These are phyloP conservation scores for Chaetorhynchus papuensis DNA, from an alignment of 2,113 vertebrate genomes.

Conservation along the genomic window DNA sequence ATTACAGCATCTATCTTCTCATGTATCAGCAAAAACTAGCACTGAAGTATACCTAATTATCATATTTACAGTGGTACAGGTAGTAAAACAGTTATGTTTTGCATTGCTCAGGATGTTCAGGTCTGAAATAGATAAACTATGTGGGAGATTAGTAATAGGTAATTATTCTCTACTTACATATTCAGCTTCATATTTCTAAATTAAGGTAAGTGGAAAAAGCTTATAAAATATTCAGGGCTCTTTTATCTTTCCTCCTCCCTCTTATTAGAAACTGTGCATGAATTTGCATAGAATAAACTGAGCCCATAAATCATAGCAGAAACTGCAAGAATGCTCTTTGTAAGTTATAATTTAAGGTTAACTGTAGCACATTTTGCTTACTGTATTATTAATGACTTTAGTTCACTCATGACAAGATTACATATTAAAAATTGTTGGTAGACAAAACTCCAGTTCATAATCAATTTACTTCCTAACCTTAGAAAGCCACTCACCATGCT, in stretches of 20 bases:
- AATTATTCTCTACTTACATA: slow-evolving; percentile 86
- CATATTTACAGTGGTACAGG: slow-evolving; percentile 78
- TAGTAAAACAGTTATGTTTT: slow-evolving; percentile 79
- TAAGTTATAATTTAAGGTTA: slow-evolving; percentile 88
- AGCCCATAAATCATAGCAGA: slow-evolving; percentile 82
- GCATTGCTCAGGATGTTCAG: slow-evolving; percentile 77
- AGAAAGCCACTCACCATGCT: slow-evolving; percentile 54
- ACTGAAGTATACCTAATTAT: slow-evolving; percentile 76
- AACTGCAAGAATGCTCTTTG: slow-evolving; percentile 80
- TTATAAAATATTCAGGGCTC: slow-evolving; percentile 85
- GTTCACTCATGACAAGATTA: slow-evolving; percentile 79
- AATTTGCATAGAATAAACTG: slow-evolving; percentile 87
- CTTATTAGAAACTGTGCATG: slow-evolving; percentile 83
- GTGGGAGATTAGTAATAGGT: slow-evolving; percentile 83
- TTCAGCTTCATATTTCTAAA: slow-evolving; percentile 88
- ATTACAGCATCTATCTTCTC: slow-evolving; percentile 75
- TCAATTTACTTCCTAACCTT: slow-evolving; percentile 73
- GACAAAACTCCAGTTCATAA: slow-evolving; percentile 76
- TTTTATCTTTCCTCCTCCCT: slow-evolving; percentile 85
- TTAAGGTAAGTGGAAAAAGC: slow-evolving; percentile 85
- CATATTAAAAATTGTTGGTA: slow-evolving; percentile 79
- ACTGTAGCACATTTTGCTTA: slow-evolving; percentile 81
- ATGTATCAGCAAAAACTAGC: slow-evolving; percentile 80
- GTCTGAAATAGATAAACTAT: slow-evolving; percentile 81
- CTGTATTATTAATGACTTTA: slow-evolving; percentile 84